Evolutionary conservation across 2,797 vertebrate species (phyloP), one percentile per base, ranked within the genome.

Genomic region (Diplodus sargus): DNA sequence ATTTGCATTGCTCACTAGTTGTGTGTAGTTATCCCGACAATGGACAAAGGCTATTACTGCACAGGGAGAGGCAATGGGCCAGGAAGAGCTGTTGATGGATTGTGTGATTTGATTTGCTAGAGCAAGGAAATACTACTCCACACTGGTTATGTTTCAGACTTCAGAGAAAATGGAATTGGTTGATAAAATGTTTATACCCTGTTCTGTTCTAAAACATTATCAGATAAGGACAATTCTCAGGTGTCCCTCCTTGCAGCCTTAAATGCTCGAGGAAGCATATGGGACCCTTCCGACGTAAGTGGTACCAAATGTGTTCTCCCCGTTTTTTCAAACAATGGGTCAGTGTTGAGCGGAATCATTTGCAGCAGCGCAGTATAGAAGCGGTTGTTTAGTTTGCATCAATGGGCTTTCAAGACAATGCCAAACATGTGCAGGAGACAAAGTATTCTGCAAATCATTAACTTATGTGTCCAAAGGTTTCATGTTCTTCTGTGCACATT

Each of bases 221-320:
- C 69, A 87, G 78, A 88, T 81, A 64, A 85, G 81, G 59, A 53
- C 67, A 78, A 78, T 83, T 85, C 84, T 85, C 66, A 86, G 63
- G 76, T 85, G 80, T 79, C 57, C 25, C 42, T 70, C 64, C 65
- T 62, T 57, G 49, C 62, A 74, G 81, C 73, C 76, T 76, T 52
- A 70, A 63, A 82, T 54, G 68, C 58, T 79, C 54, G 18, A 83
- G 81, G 76, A 89, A 83, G 69, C 90, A 91, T 85, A 78, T 91
- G 90, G 86, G 84, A 91, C 64, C 67, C 70, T 74, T 90, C 74
- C 87, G 69, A 86, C 76, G 86, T 94, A 95, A 96, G 82, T 93
- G 90, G 70, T 87, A 87, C 92, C 95, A 96, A 94, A 95, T 94
- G 93, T 91, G 87, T 42, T 54, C 25, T 70, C 52, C 53, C 30